phyloP scores from a whole-genome alignment of 1,140 invertebrate genomes.

The Holcopasites calliopsidis region DNA sequence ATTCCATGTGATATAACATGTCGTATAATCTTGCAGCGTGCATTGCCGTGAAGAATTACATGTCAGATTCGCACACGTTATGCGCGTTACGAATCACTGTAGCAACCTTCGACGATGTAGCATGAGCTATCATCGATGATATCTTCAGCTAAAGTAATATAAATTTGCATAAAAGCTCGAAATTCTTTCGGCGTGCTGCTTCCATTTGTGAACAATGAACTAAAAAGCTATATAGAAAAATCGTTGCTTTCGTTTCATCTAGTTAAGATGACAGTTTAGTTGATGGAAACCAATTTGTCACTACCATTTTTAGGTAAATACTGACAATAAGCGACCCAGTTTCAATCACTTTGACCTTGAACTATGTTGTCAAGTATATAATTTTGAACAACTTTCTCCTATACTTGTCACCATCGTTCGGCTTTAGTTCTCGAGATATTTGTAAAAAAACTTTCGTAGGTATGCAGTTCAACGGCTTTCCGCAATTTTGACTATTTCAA shows the following conservation, averaged over 20 bases:
- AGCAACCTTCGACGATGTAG: conserved; percentile 24
- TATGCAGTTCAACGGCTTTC: too few relatives aligned
- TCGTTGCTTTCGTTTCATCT: background rate
- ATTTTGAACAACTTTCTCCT: too few relatives aligned
- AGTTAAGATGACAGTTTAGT: background rate
- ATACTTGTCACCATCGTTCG: too few relatives aligned
- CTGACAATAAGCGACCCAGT: too few relatives aligned
- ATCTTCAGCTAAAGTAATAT: background rate
- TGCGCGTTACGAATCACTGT: conserved; percentile 2
- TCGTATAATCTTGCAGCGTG: background rate
- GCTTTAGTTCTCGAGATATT: too few relatives aligned
- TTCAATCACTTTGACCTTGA: too few relatives aligned
- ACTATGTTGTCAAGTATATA: too few relatives aligned
- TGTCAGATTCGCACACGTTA: conserved; percentile 26
- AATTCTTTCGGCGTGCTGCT: background rate
- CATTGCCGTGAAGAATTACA: background rate
- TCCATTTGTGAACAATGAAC: background rate
- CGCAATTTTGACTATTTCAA: too few relatives aligned
- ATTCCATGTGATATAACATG: conserved; percentile 26
- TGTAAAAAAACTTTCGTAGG: too few relatives aligned
- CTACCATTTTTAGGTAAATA: too few relatives aligned
- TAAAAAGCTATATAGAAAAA: background rate
- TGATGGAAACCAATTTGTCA: too few relatives aligned
- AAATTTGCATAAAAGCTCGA: background rate
- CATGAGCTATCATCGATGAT: conserved; percentile 11